Conservation (phyloP, 2,797 vertebrate genomes). For the Ceryle rudis region DNA sequence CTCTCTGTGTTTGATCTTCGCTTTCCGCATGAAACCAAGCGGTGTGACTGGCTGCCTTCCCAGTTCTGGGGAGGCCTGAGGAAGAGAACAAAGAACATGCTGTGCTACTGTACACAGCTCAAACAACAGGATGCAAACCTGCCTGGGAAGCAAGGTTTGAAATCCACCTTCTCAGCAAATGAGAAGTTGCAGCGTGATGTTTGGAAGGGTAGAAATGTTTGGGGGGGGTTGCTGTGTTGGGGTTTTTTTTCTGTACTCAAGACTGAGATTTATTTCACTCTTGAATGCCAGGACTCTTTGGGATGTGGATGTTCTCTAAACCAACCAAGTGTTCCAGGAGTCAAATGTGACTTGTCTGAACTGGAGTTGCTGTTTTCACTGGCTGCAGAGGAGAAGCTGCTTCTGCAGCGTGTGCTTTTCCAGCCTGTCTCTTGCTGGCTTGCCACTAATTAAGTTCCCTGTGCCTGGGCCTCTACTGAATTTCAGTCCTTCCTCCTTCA, state of each 20-base stretch:
- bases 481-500: not conserved
- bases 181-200: not conserved
- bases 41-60: slow-evolving; percentile 8
- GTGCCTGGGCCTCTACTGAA: not conserved
- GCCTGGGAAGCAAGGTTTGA: not conserved
- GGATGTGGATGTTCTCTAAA: not conserved
- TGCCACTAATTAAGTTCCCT: not conserved
- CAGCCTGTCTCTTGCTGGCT: not conserved
- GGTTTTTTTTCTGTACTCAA: not conserved
- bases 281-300: not conserved
- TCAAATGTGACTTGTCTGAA: not conserved
- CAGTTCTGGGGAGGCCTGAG: not conserved
- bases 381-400: not conserved
- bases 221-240: not conserved
- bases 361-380: not conserved
- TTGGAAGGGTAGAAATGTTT: not conserved
- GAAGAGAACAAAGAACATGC: slow-evolving; percentile 1
- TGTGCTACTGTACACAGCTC: not conserved
- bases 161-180: not conserved
- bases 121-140: not conserved
- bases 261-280: not conserved
- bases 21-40: not conserved
- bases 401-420: accelerated
- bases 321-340: not conserved
- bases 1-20: not conserved